phyloP scores from a whole-genome alignment of 2,888 invertebrate genomes.

The Drosophila imparisetae region DNA sequence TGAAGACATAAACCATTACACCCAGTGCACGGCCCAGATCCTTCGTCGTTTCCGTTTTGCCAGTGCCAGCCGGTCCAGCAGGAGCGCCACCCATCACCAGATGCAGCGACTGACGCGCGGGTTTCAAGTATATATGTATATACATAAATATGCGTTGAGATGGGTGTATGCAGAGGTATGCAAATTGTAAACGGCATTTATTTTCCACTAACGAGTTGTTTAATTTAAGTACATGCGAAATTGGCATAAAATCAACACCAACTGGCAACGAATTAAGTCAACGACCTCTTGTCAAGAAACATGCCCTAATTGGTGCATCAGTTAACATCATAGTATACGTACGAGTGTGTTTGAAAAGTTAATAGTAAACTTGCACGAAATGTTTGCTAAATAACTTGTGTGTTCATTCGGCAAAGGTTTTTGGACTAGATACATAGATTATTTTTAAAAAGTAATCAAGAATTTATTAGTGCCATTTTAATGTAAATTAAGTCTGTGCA shows the following conservation, averaged over 20 bases:
- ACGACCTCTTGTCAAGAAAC: conserved; percentile 6
- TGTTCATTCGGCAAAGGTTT: not conserved
- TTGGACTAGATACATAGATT: not conserved
- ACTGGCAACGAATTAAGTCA: conserved; percentile 36
- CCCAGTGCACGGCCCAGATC: conserved; percentile 98
- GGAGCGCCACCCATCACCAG: conserved; percentile 98
- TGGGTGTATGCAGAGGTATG: conserved; percentile 50
- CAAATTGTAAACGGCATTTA: conserved; percentile 73
- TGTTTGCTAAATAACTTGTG: not conserved
- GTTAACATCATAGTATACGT: not conserved
- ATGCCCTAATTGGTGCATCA: conserved; percentile 34
- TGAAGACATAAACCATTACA: conserved; percentile 98
- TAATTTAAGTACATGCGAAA: conserved; percentile 62
- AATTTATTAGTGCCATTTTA: not conserved
- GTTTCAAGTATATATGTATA: conserved; percentile 1
- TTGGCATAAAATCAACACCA: conserved; percentile 57
- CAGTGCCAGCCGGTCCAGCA: conserved; percentile 97
- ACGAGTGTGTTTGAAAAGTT: not conserved
- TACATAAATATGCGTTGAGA: not conserved
- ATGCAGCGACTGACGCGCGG: conserved; percentile 88
- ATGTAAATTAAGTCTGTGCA: not conserved
- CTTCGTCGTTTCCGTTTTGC: conserved; percentile 99
- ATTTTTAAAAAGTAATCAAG: not conserved
- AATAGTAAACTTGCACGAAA: not conserved
- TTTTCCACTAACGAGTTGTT: conserved; percentile 78